phyloP scores from a whole-genome alignment of 2,113 vertebrate genomes.

The Ardeotis arabs region DNA sequence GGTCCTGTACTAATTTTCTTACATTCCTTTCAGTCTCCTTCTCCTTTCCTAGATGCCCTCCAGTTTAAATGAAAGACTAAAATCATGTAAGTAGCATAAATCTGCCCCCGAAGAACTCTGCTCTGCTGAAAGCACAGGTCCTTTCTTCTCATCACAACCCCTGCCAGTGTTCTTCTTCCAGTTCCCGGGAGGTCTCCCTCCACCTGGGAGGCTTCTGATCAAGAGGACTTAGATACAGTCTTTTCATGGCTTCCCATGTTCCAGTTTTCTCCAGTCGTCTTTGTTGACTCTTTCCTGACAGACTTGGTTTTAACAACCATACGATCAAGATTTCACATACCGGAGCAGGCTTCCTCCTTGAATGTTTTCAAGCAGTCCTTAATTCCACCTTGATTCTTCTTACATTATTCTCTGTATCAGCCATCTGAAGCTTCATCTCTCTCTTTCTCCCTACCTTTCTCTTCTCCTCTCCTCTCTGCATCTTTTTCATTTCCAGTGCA shows the following conservation, averaged over 20 bases:
- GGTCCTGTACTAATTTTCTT: not conserved
- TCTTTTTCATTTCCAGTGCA: not conserved
- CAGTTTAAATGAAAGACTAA: conserved; percentile 7
- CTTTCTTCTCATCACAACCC: not conserved
- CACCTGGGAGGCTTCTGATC: not conserved
- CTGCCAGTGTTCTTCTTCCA: not conserved
- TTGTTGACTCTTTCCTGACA: not conserved
- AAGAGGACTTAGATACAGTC: not conserved
- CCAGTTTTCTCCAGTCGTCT: not conserved
- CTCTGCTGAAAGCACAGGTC: not conserved
- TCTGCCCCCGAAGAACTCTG: not conserved
- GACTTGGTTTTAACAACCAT: not conserved
- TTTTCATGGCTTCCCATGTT: not conserved
- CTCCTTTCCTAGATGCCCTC: not conserved
- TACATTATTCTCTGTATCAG: not conserved
- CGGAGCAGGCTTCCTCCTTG: not conserved
- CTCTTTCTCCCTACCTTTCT: not conserved
- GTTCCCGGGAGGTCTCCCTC: not conserved
- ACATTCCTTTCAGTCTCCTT: not conserved
- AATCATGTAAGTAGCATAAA: not conserved
- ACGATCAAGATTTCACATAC: not conserved
- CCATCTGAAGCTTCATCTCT: not conserved
- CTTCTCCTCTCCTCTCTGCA: not conserved
- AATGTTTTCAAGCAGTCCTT: not conserved
- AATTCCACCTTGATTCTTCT: not conserved